Conservation (phyloP, 2,797 vertebrate genomes). For the Notolepis coatsorum region DNA sequence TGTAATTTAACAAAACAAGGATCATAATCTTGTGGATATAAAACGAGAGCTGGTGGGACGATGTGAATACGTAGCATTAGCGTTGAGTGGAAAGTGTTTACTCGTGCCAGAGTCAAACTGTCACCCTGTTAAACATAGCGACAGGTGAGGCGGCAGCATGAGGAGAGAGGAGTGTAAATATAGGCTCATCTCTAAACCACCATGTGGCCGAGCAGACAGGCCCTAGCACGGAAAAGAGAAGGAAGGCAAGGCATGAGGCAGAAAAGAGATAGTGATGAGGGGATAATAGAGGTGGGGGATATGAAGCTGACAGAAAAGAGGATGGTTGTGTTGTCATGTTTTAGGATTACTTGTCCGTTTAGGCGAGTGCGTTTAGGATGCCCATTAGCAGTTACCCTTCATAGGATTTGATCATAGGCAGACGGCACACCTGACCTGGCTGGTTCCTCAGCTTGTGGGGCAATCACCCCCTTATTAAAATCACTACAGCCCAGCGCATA, state of each 20-base stretch:
- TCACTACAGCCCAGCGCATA: no score
- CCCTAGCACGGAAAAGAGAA: background rate
- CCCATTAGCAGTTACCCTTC: no score
- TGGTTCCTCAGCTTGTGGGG: no score
- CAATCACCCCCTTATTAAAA: no score
- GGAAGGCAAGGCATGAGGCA: conserved; percentile 13
- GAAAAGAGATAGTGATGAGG: background rate
- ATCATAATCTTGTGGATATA: conserved; percentile 12
- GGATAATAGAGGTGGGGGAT: background rate
- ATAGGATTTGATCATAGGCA: no score
- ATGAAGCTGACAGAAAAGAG: no score
- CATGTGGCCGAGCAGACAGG: conserved; percentile 45
- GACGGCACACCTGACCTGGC: no score
- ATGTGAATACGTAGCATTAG: conserved; percentile 22
- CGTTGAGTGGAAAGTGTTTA: conserved; percentile 60
- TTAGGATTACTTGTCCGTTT: no score
- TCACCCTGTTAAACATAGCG: conserved; percentile 72
- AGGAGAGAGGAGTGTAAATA: conserved; percentile 76
- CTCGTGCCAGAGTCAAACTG: conserved; percentile 64
- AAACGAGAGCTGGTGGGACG: conserved; percentile 38
- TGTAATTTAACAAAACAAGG: conserved; percentile 6
- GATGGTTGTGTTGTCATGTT: no score
- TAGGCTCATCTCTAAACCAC: conserved; percentile 64
- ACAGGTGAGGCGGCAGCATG: conserved; percentile 76
- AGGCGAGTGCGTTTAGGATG: no score